A percentile compares a stretch with the other conserved stretches of the same genome.
phyloP scores from a whole-genome alignment of 2,113 vertebrate genomes.

The Cheirogaleus medius region DNA sequence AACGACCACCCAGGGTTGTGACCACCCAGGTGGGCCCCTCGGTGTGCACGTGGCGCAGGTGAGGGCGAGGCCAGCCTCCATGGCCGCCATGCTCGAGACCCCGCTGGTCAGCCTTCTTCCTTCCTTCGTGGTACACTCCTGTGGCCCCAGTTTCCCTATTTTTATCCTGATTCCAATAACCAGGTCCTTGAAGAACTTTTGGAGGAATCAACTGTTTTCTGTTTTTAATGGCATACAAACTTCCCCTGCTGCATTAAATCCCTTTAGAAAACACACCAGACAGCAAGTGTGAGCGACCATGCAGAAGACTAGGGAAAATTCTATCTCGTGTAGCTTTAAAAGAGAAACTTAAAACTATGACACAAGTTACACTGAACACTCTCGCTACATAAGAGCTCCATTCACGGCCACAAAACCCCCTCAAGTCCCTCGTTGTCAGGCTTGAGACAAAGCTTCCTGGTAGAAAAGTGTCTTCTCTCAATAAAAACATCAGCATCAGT shows the following conservation, averaged over 20 bases:
- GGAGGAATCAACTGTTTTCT: background rate
- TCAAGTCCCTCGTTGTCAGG: background rate
- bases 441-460: background rate
- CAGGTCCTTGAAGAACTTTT: background rate
- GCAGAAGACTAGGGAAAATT: background rate
- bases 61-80: rapidly evolving
- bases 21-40: background rate
- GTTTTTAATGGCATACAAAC: background rate
- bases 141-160: background rate
- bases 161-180: background rate
- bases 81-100: too few relatives aligned
- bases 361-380: conserved; percentile 13
- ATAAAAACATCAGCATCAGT: rapidly evolving
- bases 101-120: background rate
- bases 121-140: background rate
- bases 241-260: background rate
- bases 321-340: background rate
- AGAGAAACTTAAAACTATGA: background rate
- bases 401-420: background rate
- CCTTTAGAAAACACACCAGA: background rate
- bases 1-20: too few relatives aligned
- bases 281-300: rapidly evolving
- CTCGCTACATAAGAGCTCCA: rapidly evolving
- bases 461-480: background rate
- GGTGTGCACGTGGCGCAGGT: rapidly evolving